Conservation (phyloP, 2,888 invertebrate species). For the Leptinotarsa rubiginosa region DNA sequence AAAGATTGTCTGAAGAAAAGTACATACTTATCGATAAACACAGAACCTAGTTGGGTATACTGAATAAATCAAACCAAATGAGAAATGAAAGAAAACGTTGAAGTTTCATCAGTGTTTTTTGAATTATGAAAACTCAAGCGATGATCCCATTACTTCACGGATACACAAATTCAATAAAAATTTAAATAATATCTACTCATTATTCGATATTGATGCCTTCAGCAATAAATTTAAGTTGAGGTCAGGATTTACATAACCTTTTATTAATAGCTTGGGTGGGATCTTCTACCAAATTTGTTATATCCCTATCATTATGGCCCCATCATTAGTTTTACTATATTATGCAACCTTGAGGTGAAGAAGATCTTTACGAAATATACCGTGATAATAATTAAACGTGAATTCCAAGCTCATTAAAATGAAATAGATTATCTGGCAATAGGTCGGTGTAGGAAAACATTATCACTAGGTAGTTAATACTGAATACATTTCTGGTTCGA, state of each 20-base stretch:
- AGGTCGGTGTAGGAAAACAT: not conserved
- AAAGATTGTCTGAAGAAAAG: too few relatives aligned
- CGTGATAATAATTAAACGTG: not conserved
- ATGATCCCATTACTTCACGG: conserved; percentile 17
- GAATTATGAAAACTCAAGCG: not conserved
- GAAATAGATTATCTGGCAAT: not conserved
- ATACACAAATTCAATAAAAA: conserved; percentile 13
- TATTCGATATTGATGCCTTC: not conserved
- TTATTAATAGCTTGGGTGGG: conserved; percentile 22
- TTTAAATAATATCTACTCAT: conserved; percentile 3
- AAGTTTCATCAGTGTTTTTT: not conserved
- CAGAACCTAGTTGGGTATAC: too few relatives aligned
- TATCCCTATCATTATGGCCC: conserved; percentile 17
- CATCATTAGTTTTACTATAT: conserved; percentile 14
- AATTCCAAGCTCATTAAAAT: not conserved
- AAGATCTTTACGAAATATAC: conserved; percentile 14
- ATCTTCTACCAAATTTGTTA: conserved; percentile 22
- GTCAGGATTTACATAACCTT: conserved; percentile 23
- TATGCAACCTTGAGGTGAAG: conserved; percentile 16
- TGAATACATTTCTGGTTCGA: too few relatives aligned
- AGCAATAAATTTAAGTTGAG: conserved; percentile 17
- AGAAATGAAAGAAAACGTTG: not conserved
- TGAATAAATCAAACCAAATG: too few relatives aligned
- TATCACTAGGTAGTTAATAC: not conserved
- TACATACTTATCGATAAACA: too few relatives aligned